Conservation (phyloP, 2,113 vertebrate species). For the Planiliza haematocheilus region DNA sequence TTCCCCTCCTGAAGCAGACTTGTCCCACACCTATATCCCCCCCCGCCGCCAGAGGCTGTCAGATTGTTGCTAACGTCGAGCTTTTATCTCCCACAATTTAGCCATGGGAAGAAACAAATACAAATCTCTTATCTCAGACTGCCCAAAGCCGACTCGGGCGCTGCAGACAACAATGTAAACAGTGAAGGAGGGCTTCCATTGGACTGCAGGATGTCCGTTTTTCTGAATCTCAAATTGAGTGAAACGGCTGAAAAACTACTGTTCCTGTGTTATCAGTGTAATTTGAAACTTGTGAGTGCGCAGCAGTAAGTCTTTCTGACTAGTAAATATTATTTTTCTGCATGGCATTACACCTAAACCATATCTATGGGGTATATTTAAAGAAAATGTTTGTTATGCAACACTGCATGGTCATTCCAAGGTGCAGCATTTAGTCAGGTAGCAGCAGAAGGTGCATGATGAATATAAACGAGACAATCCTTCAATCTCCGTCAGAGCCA, state of each 20-base stretch:
- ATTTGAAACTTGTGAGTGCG: slow-evolving; percentile 1
- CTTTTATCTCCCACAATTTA: slow-evolving; percentile 38
- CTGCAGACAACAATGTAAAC: slow-evolving; percentile 29
- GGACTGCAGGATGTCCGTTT: background rate
- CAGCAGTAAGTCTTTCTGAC: too few species aligned
- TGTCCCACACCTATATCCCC: slow-evolving; percentile 70
- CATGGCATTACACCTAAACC: too few species aligned
- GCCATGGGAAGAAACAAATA: slow-evolving; percentile 45
- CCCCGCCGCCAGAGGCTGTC: slow-evolving; percentile 14
- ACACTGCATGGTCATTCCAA: too few species aligned
- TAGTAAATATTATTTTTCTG: too few species aligned
- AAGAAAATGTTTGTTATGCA: slow-evolving; percentile 34
- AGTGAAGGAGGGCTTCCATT: slow-evolving; percentile 7
- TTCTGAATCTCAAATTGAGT: slow-evolving; percentile 10
- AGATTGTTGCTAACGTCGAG: slow-evolving; percentile 19
- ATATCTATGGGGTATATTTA: background rate
- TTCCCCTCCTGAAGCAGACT: slow-evolving; percentile 66
- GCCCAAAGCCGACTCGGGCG: slow-evolving; percentile 30
- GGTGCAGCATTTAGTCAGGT: too few species aligned
- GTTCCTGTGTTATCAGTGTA: background rate
- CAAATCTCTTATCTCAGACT: slow-evolving; percentile 47
- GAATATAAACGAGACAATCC: slow-evolving; percentile 31
- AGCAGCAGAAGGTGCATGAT: too few species aligned
- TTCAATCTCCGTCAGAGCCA: slow-evolving; percentile 54
- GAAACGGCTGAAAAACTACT: background rate